Conservation (phyloP, 2,113 vertebrate genomes). For the Empidonax alnorum region DNA sequence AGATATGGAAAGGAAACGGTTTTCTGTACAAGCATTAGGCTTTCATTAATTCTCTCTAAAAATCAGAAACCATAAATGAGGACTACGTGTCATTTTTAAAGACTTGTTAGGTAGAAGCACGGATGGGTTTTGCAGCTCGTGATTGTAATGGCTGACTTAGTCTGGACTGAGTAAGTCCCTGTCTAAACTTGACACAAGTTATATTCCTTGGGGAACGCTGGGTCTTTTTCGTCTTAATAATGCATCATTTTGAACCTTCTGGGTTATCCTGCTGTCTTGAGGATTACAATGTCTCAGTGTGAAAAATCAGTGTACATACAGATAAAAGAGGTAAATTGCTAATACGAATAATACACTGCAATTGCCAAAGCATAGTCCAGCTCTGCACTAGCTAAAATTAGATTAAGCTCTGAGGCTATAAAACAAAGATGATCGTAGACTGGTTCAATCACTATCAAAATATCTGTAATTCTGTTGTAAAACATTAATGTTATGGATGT, state of each 20-base stretch:
- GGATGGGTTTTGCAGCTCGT: neutral
- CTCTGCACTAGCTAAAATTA: constrained; percentile 64
- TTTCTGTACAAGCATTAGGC: constrained; percentile 14
- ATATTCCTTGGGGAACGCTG: neutral
- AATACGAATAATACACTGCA: constrained; percentile 15
- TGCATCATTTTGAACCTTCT: neutral
- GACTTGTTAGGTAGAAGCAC: neutral
- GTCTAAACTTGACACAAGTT: neutral
- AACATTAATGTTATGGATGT: constrained; percentile 67
- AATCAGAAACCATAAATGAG: neutral
- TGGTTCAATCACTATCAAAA: constrained; percentile 71
- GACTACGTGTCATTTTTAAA: neutral
- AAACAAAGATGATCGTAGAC: constrained; percentile 66
- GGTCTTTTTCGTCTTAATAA: neutral
- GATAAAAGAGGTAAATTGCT: constrained; percentile 34
- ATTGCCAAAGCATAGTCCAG: constrained; percentile 35
- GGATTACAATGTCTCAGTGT: neutral
- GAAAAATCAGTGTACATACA: neutral
- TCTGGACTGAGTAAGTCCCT: neutral
- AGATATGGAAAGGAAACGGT: neutral
- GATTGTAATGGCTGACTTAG: neutral
- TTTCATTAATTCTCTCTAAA: neutral
- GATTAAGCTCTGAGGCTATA: constrained; percentile 69
- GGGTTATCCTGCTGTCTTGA: constrained; percentile 14
- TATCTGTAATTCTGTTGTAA: constrained; percentile 71